phyloP scores from a whole-genome alignment of 2,797 vertebrate species.

The Fringilla coelebs region DNA sequence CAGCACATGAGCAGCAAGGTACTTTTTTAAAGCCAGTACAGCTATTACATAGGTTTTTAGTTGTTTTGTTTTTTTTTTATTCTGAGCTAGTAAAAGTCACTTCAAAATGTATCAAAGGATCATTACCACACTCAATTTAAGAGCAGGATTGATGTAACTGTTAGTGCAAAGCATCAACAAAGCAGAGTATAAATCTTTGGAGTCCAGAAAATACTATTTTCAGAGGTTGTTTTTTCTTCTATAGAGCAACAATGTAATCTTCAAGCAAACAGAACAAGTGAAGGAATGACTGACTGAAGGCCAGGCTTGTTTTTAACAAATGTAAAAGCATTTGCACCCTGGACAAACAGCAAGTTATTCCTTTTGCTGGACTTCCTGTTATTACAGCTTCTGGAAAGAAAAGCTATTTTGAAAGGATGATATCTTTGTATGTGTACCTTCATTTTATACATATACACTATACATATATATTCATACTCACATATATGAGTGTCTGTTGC shows the following conservation, averaged over 20 bases:
- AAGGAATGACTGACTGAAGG: constrained; percentile 11
- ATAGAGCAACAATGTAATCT: constrained; percentile 28
- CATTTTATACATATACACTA: not conserved
- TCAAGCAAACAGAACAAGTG: constrained; percentile 20
- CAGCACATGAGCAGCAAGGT: not conserved
- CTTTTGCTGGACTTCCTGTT: not conserved
- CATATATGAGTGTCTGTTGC: not conserved
- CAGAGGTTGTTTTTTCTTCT: not conserved
- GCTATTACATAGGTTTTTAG: not conserved
- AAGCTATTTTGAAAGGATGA: not conserved
- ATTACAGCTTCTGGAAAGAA: constrained; percentile 35
- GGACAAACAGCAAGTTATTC: not conserved
- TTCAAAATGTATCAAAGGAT: not conserved
- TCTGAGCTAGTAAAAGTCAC: not conserved
- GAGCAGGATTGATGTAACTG: constrained; percentile 15
- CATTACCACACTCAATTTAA: not conserved
- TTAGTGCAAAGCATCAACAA: constrained; percentile 33
- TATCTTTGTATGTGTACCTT: not conserved
- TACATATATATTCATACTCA: not conserved
- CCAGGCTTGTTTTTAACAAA: constrained; percentile 29
- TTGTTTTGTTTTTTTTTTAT: not conserved
- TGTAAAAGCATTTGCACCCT: not conserved
- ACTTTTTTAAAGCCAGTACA: not conserved
- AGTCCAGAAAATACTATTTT: constrained; percentile 3
- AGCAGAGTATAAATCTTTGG: constrained; percentile 36